These are phyloP conservation scores for Coendou prehensilis DNA, from an alignment of 2,797 vertebrate species.

Conservation along the genomic window DNA sequence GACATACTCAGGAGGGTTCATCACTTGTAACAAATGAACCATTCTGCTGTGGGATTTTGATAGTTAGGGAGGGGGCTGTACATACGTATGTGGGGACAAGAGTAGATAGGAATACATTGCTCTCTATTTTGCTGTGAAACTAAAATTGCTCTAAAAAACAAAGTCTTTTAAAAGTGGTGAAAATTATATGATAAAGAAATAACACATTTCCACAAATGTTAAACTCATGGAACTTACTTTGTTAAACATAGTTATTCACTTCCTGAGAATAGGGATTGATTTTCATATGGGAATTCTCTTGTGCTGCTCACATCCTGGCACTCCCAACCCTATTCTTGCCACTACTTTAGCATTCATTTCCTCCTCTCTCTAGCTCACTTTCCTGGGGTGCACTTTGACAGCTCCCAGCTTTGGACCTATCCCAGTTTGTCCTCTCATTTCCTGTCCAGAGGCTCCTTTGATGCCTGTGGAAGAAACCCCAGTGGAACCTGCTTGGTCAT, in stretches of 20 bases:
- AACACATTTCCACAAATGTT: neutral
- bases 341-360: neutral
- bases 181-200: neutral
- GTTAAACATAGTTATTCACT: neutral
- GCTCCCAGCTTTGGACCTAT: too few species aligned
- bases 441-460: neutral
- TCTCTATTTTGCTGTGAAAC: neutral
- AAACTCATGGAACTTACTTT: neutral
- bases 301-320: neutral
- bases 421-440: neutral
- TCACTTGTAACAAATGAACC: neutral
- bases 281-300: neutral
- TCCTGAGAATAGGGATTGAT: neutral
- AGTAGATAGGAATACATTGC: too few species aligned
- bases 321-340: too few species aligned
- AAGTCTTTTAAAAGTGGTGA: neutral
- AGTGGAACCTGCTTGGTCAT: neutral
- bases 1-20: too few species aligned
- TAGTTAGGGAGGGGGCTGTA: fast-evolving
- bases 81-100: too few species aligned
- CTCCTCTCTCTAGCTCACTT: neutral
- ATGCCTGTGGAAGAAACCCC: neutral
- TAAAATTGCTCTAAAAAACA: neutral
- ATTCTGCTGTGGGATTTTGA: neutral
- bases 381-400: too few species aligned